These are phyloP conservation scores for Drosophila elegans DNA, from an alignment of 1,140 invertebrate genomes.

Conservation along the genomic window DNA sequence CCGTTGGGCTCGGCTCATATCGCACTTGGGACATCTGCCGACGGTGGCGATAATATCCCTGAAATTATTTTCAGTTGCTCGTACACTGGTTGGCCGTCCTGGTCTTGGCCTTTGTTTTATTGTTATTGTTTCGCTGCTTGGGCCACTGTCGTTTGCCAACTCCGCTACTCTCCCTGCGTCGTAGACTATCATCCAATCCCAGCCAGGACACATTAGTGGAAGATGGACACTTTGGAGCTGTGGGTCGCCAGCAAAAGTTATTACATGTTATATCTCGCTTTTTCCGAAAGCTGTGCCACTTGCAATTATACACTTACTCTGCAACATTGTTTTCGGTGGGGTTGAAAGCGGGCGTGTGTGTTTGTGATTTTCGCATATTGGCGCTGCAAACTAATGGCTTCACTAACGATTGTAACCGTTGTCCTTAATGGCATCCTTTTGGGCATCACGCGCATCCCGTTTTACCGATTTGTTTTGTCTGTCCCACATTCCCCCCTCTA, in stretches of 20 bases:
- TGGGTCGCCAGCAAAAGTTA: slow-evolving; percentile 56
- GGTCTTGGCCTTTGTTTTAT: slow-evolving; percentile 75
- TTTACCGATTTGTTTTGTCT: slow-evolving; percentile 54
- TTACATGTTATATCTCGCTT: slow-evolving; percentile 77
- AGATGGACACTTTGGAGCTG: slow-evolving; percentile 67
- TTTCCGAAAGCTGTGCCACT: slow-evolving; percentile 69
- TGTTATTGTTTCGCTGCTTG: slow-evolving; percentile 71
- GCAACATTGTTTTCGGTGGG: slow-evolving; percentile 27
- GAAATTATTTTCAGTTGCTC: slow-evolving; percentile 80
- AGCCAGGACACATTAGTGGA: slow-evolving; percentile 68
- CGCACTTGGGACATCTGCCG: slow-evolving; percentile 76
- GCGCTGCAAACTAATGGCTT: slow-evolving; percentile 78
- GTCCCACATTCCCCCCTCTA: slow-evolving; percentile 11
- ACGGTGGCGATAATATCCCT: slow-evolving; percentile 71
- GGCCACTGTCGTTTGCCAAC: slow-evolving; percentile 51
- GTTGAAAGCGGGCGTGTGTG: slow-evolving; percentile 21
- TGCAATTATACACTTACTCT: slow-evolving; percentile 75
- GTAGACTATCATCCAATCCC: slow-evolving; percentile 39
- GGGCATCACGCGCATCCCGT: slow-evolving; percentile 69
- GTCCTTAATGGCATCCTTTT: slow-evolving; percentile 80
- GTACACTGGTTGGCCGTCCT: slow-evolving; percentile 47
- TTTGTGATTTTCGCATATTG: slow-evolving; percentile 80
- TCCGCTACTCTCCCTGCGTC: slow-evolving; percentile 38
- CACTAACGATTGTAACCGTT: slow-evolving; percentile 83
- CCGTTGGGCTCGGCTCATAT: slow-evolving; percentile 54